Evolutionary conservation across 2,888 invertebrate genomes (phyloP), one percentile per base, ranked within the genome.

Genomic region (Nomada hirtipes): DNA sequence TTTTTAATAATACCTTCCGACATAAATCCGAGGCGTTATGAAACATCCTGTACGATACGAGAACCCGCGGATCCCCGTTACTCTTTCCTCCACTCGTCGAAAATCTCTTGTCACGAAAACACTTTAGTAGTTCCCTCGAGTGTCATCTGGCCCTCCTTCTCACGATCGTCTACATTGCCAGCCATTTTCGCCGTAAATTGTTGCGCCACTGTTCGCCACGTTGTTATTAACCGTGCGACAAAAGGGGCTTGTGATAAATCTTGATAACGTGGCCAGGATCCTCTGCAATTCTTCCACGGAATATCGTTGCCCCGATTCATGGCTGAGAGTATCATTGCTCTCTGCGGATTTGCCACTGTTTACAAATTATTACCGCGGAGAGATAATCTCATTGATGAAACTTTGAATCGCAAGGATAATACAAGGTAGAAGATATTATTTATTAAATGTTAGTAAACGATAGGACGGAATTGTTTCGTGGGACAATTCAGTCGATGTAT

Each of bases 101-200:
- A 88, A 88, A 88, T 88, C 87, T 88, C 83, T 76, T 79, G 83
- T 86, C 85, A 83, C 85, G 83, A 85, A 88, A 88, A 88, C 88
- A 88, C 88, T 88, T 88, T 88, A 85, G 85, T 82, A 61, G 82
- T 76, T 83, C 88, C 87, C 88, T 23, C 23, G 88, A 73, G 88
- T 79, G 76, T 83, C 79, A 69, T 87, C 65, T 60, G 52, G 55
- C 70, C 26, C 52, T 55, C 53, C 77, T 55, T 63, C 18, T 74
- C 70, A 61, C 63, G 61, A 71, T 79, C 75, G 79, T 78, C 76
- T 57, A 69, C 73, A 86, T 85, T 61, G 81, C 63, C 63, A 59
- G 78, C 79, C 81, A 80, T 83, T 86, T 76, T 73, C 55, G 9
- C 60, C 50, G 63, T 63, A 77, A 85, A 87, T 79, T 87, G 79